These are phyloP conservation scores for Enteromius argenteus DNA, from an alignment of 2,797 vertebrate species.

Conservation along the genomic window DNA sequence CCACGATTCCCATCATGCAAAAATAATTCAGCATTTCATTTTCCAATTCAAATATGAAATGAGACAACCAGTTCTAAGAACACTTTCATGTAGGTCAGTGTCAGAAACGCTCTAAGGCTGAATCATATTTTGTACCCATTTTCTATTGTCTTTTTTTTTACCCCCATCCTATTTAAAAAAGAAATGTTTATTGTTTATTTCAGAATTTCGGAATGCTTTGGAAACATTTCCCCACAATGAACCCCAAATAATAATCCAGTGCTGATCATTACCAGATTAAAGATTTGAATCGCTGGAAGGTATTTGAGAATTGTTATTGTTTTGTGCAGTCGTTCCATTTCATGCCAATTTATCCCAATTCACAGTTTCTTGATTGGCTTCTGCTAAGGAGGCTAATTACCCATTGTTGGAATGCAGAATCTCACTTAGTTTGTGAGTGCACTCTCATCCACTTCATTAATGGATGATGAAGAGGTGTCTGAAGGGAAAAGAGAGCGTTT, in stretches of 20 bases:
- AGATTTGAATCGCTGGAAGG: slow-evolving; percentile 16
- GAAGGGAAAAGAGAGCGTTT: slow-evolving; percentile 9
- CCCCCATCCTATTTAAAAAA: neutral
- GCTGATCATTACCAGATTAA: neutral
- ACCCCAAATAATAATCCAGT: neutral
- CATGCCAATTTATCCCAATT: slow-evolving; percentile 57
- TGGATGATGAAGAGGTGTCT: slow-evolving; percentile 52
- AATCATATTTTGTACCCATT: neutral
- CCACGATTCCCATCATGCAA: slow-evolving; percentile 5
- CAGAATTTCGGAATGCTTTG: neutral
- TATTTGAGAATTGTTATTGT: slow-evolving; percentile 22
- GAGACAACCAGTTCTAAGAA: neutral
- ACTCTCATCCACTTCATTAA: slow-evolving; percentile 57
- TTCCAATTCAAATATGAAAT: slow-evolving; percentile 25
- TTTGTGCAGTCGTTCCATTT: slow-evolving; percentile 43
- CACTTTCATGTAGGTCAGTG: slow-evolving; percentile 19
- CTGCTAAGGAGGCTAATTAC: slow-evolving; percentile 57
- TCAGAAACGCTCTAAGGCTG: neutral
- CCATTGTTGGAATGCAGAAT: slow-evolving; percentile 52
- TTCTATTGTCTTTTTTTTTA: neutral
- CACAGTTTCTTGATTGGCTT: slow-evolving; percentile 55
- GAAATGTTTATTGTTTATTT: neutral
- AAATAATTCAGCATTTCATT: slow-evolving; percentile 21
- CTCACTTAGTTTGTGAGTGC: slow-evolving; percentile 52
- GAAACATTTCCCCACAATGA: neutral